Percentiles rank a stretch among this genome's conserved stretches.
Evolutionary conservation across 2,888 invertebrate genomes (phyloP).

Genomic region (Drosophila borborema): DNA sequence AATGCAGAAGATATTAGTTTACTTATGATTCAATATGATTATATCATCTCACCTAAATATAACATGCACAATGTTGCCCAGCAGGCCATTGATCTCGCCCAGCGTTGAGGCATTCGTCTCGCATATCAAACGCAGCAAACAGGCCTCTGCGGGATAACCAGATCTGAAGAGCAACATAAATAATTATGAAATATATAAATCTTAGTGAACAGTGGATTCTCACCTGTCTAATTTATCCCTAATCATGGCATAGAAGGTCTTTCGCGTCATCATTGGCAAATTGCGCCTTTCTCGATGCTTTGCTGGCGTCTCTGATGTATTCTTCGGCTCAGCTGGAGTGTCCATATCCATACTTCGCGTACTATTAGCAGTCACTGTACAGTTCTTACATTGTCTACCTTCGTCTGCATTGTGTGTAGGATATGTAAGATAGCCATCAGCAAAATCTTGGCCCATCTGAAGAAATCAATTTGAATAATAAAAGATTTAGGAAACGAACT

Average conservation of each 20-base stretch:
- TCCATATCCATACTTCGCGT: not conserved
- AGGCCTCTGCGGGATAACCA: slow-evolving; percentile 87
- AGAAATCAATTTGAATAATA: not conserved
- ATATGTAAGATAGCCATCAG: slow-evolving; percentile 61
- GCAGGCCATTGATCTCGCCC: slow-evolving; percentile 87
- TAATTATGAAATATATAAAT: too few species aligned
- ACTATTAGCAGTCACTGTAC: slow-evolving; percentile 45
- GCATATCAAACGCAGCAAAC: slow-evolving; percentile 89
- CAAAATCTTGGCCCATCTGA: slow-evolving; percentile 65
- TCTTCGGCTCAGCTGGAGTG: not conserved
- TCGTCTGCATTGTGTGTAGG: slow-evolving; percentile 24
- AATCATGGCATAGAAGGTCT: slow-evolving; percentile 78
- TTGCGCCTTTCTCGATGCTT: slow-evolving; percentile 45
- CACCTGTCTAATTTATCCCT: slow-evolving; percentile 80
- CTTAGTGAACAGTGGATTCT: not conserved
- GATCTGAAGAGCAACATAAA: slow-evolving; percentile 49
- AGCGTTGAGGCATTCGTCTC: slow-evolving; percentile 86
- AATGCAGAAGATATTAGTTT: not conserved
- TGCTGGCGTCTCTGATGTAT: not conserved
- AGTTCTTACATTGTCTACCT: slow-evolving; percentile 55
- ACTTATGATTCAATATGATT: not conserved
- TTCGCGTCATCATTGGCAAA: slow-evolving; percentile 73
- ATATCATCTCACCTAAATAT: slow-evolving; percentile 88
- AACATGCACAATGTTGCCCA: slow-evolving; percentile 89
- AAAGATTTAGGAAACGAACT: slow-evolving; percentile 33